Conservation (phyloP, 2,888 invertebrate species). For the Corythucha ciliata region DNA sequence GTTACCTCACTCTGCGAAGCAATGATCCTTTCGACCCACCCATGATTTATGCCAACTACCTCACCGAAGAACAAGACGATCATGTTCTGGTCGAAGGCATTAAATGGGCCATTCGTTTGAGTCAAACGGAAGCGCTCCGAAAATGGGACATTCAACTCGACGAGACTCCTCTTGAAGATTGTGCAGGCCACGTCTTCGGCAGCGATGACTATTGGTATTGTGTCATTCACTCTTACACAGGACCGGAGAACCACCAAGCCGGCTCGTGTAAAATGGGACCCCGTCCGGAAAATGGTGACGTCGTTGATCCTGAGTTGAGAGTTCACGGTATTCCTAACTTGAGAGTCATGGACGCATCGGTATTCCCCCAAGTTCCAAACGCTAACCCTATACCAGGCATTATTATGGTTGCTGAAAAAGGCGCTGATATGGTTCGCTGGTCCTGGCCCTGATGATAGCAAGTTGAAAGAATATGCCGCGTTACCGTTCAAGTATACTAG, state of each 20-base stretch:
- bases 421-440: constrained; percentile 35
- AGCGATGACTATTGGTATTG: constrained; percentile 37
- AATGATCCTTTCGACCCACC: constrained; percentile 46
- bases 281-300: constrained; percentile 36
- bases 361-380: constrained; percentile 42
- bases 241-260: constrained; percentile 37
- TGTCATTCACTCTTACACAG: constrained; percentile 32
- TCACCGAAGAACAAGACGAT: constrained; percentile 42
- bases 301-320: constrained; percentile 39
- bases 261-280: constrained; percentile 41
- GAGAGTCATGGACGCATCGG: constrained; percentile 42
- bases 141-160: constrained; percentile 33
- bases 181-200: constrained; percentile 29
- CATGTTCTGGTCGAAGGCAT: constrained; percentile 38
- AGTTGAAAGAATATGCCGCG: no score
- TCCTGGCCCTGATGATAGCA: constrained; percentile 29
- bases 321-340: constrained; percentile 41
- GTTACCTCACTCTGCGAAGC: constrained; percentile 41
- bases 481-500: no score
- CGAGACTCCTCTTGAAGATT: constrained; percentile 29
- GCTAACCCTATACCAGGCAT: constrained; percentile 39
- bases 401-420: constrained; percentile 38
- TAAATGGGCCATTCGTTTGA: constrained; percentile 34
- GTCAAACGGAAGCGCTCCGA: constrained; percentile 32
- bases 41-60: constrained; percentile 46